Evolutionary conservation across 1,140 invertebrate species (phyloP).

Genomic region (Leptoteleia sp.): DNA sequence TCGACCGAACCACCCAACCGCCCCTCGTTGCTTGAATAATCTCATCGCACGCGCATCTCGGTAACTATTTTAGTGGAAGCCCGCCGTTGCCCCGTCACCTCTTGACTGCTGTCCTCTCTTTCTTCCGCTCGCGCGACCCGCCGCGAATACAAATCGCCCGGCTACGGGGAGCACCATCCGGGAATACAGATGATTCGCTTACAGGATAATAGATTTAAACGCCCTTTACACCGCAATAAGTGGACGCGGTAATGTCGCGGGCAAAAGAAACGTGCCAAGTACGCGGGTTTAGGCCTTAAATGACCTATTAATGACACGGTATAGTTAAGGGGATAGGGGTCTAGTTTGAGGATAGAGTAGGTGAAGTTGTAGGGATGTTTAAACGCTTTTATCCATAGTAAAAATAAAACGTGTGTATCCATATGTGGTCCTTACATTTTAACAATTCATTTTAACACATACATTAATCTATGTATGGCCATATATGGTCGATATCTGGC

Average conservation of each 20-base stretch:
- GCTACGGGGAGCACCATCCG: slow-evolving; percentile 51
- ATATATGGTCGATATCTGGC: too few species aligned
- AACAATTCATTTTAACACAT: too few species aligned
- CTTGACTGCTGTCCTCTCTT: slow-evolving; percentile 27
- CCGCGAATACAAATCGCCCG: slow-evolving; percentile 71
- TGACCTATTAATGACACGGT: background rate
- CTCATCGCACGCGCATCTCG: slow-evolving; percentile 41
- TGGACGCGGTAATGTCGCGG: background rate
- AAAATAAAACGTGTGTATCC: too few species aligned
- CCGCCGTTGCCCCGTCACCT: slow-evolving; percentile 23
- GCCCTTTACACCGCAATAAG: slow-evolving; percentile 5
- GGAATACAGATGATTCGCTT: slow-evolving; percentile 34
- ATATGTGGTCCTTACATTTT: too few species aligned
- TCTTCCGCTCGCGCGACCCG: slow-evolving; percentile 38
- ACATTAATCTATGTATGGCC: too few species aligned
- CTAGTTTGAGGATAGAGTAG: too few species aligned
- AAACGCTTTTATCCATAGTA: too few species aligned
- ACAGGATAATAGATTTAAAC: slow-evolving; percentile 45
- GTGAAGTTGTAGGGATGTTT: too few species aligned
- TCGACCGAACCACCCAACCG: too few species aligned
- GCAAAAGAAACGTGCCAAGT: background rate
- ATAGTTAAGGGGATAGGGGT: too few species aligned
- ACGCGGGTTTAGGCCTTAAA: background rate
- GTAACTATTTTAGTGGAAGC: slow-evolving; percentile 47
- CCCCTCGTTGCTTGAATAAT: slow-evolving; percentile 50